Conservation (phyloP, 2,888 invertebrate species). For the Amblyjoppa proteus region DNA sequence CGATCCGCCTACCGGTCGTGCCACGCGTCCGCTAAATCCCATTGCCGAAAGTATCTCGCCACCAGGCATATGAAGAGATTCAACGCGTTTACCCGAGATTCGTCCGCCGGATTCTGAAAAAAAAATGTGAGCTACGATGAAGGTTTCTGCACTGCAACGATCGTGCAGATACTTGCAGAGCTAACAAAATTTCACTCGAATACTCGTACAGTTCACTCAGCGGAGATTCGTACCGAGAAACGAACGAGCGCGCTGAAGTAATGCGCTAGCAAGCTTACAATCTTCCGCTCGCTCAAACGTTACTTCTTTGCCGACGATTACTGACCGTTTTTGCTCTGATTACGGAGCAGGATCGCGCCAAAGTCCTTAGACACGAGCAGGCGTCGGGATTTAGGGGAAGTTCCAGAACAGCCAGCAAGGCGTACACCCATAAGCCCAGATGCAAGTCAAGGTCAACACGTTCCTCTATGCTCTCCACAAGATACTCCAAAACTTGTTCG, state of each 20-base stretch:
- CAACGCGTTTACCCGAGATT: conserved; percentile 86
- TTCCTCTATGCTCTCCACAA: conserved; percentile 85
- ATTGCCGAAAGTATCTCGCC: conserved; percentile 90
- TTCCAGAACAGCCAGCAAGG: conserved; percentile 88
- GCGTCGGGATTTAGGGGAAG: conserved; percentile 90
- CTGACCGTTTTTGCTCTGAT: conserved; percentile 84
- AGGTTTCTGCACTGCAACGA: too few species aligned
- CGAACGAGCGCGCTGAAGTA: too few species aligned
- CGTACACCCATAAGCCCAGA: conserved; percentile 90
- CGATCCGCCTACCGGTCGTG: neutral
- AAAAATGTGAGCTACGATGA: conserved; percentile 4
- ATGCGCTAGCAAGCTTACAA: neutral
- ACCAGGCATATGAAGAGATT: conserved; percentile 92
- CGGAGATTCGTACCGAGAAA: neutral
- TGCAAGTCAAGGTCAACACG: conserved; percentile 84
- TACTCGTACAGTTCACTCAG: neutral
- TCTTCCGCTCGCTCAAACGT: conserved; percentile 13
- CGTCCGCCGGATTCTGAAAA: conserved; percentile 77
- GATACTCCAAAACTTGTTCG: conserved; percentile 85
- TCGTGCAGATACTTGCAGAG: too few species aligned
- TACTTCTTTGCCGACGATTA: conserved; percentile 76
- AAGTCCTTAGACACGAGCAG: conserved; percentile 88
- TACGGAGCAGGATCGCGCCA: conserved; percentile 88
- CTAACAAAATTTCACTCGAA: neutral
- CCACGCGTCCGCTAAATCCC: conserved; percentile 89